phyloP scores from a whole-genome alignment of 2,113 vertebrate genomes.

The Podocnemis expansa region DNA sequence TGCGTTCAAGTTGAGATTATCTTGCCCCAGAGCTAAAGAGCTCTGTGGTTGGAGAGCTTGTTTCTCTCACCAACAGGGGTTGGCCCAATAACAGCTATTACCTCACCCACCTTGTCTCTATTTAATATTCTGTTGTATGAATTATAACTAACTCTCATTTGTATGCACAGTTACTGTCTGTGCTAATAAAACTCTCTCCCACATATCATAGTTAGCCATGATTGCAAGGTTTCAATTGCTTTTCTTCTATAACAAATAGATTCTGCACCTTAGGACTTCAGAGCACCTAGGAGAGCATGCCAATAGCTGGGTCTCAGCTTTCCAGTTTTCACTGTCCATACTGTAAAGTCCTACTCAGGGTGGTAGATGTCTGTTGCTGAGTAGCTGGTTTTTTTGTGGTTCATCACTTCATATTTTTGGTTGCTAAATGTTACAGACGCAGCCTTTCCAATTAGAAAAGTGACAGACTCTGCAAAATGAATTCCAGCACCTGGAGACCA shows the following conservation, averaged over 20 bases:
- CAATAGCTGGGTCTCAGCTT: rapidly evolving
- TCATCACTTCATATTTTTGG: constrained; percentile 56
- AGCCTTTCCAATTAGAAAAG: constrained; percentile 66
- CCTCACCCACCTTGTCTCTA: not conserved
- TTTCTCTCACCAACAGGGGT: not conserved
- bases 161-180: not conserved
- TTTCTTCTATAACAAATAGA: too few relatives aligned
- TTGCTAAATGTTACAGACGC: constrained; percentile 55
- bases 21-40: not conserved
- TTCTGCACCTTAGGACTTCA: not conserved
- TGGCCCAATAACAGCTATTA: not conserved
- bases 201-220: not conserved
- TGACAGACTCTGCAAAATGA: constrained; percentile 56
- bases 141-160: not conserved
- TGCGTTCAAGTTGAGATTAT: not conserved
- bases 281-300: not conserved
- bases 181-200: not conserved
- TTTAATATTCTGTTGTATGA: not conserved
- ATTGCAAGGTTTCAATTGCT: not conserved
- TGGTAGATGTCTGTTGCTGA: constrained; percentile 53
- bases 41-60: not conserved
- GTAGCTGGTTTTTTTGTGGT: constrained; percentile 2
- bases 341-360: not conserved
- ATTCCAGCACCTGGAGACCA: constrained; percentile 37
- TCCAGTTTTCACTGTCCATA: not conserved